Percentiles rank a stretch among this genome's conserved stretches.
Conservation (phyloP, 2,797 vertebrate genomes). For the Clarias pachynema region DNA sequence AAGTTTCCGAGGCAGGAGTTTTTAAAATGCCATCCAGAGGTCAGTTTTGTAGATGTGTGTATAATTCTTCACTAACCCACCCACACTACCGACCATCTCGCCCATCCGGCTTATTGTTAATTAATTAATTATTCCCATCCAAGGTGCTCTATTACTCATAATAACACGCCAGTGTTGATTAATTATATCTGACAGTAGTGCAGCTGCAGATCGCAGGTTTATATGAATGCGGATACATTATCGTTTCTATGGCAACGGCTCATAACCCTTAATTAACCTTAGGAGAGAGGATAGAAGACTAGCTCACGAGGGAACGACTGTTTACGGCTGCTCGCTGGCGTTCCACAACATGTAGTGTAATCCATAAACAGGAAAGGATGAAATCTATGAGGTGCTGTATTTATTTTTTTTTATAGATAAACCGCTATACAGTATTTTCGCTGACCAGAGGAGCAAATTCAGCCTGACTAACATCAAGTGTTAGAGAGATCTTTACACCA, state of each 20-base stretch:
- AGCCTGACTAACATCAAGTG: too few relatives aligned
- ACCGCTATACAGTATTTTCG: too few relatives aligned
- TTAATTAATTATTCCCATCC: not conserved
- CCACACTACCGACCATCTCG: not conserved
- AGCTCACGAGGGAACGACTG: not conserved
- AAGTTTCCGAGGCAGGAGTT: not conserved
- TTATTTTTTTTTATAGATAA: not conserved
- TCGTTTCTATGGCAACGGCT: not conserved
- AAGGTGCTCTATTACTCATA: not conserved
- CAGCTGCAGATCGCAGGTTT: not conserved
- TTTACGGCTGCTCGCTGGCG: not conserved
- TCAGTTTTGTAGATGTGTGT: not conserved
- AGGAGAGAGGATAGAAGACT: not conserved
- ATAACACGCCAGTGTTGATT: not conserved
- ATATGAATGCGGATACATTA: not conserved
- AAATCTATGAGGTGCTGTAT: not conserved
- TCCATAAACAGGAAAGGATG: not conserved
- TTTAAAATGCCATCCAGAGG: not conserved
- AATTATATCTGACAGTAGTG: not conserved
- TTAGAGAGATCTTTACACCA: too few relatives aligned
- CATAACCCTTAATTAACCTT: not conserved
- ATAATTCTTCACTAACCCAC: not conserved
- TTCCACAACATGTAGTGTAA: not conserved
- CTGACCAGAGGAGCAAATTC: too few relatives aligned
- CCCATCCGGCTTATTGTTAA: not conserved